phyloP scores from a whole-genome alignment of 1,140 invertebrate genomes.

The Lordiphosa mommai region DNA sequence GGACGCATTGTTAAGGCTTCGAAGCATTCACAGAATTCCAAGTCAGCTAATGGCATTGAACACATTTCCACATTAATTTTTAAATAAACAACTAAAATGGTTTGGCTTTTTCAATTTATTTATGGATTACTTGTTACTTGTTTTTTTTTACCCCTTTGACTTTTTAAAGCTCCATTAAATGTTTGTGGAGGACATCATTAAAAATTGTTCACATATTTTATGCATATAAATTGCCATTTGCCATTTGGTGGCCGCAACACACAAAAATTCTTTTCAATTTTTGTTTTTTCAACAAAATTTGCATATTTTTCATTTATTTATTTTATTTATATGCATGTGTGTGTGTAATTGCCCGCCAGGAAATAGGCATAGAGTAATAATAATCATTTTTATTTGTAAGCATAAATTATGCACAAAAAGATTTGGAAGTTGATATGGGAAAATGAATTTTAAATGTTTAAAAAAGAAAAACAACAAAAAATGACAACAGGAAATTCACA shows the following conservation, averaged over 20 bases:
- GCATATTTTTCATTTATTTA: slow-evolving; percentile 63
- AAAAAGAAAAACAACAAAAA: too few relatives aligned
- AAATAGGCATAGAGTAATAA: slow-evolving; percentile 49
- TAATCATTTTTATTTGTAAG: slow-evolving; percentile 34
- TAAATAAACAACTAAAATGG: slow-evolving; percentile 1
- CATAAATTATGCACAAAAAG: slow-evolving; percentile 48
- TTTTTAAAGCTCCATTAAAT: slow-evolving; percentile 42
- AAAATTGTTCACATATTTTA: slow-evolving; percentile 43
- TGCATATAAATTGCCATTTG: slow-evolving; percentile 61
- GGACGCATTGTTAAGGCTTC: slow-evolving; percentile 54
- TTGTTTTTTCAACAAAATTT: slow-evolving; percentile 25
- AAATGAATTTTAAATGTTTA: not conserved
- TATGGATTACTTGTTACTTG: slow-evolving; percentile 17
- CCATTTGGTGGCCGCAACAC: slow-evolving; percentile 42
- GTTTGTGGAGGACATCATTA: slow-evolving; percentile 45
- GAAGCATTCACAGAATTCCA: slow-evolving; percentile 34
- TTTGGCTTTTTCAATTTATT: slow-evolving; percentile 8
- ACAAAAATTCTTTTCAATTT: slow-evolving; percentile 29
- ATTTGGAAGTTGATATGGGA: slow-evolving; percentile 34
- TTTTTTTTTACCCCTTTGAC: too few relatives aligned
- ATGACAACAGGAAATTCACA: slow-evolving; percentile 9
- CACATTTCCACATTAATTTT: slow-evolving; percentile 17
- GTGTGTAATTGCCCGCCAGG: slow-evolving; percentile 45
- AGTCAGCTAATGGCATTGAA: slow-evolving; percentile 6
- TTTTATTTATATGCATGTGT: not conserved